Base-by-base conservation (phyloP, 2,797 vertebrate genomes). In the Coregonus suidteri region DNA sequence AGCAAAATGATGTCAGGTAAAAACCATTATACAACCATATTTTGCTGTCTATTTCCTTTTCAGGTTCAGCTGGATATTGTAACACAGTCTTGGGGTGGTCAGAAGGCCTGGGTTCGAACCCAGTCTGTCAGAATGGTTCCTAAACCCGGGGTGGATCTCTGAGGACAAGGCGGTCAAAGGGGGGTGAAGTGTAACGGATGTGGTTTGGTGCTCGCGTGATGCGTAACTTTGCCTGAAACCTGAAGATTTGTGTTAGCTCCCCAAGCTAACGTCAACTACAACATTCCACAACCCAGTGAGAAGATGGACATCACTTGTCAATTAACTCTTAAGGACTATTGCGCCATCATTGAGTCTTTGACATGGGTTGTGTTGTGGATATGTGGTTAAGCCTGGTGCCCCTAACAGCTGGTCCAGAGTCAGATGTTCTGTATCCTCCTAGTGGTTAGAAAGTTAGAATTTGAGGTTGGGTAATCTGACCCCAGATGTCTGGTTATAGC, bases 1-100 rank as follows among this genome's bases (percentile, higher is more conserved):
- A 94, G 88, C 94, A 94, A 88, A 94, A 95, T 71, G 94, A 95
- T 75, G 94, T 94, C 90, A 88, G 95, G 95, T 95, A 87, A 94
- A 90, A 83, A 51, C 41, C 41, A 3, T 41, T 71, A 56, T 68
- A 31, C 15, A 62, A 52, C 72, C 47, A 3, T 53, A n/a, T 35
- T 15, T n/a, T 20, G 9, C 66, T 68, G 34, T 37, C 31, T 18
- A 4, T 30, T 68, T 31, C 2, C 6, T 68, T 68, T 16, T 7
- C 15, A 68, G 2, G 65, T 15, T 68, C 5, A 15, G 59, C 18
- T 62, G 56, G n/a, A 20, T 62, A 9, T n/a, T 62, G 1, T 7
- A 62, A 62, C 18, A 62, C 56, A 62, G 56, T 20, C 6, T 9
- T 56, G 53, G 41, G 9, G 2, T 4, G 30, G 31, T 68, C 31